Base-by-base conservation (phyloP, 1,140 invertebrate genomes). In the Drosophila orena region DNA sequence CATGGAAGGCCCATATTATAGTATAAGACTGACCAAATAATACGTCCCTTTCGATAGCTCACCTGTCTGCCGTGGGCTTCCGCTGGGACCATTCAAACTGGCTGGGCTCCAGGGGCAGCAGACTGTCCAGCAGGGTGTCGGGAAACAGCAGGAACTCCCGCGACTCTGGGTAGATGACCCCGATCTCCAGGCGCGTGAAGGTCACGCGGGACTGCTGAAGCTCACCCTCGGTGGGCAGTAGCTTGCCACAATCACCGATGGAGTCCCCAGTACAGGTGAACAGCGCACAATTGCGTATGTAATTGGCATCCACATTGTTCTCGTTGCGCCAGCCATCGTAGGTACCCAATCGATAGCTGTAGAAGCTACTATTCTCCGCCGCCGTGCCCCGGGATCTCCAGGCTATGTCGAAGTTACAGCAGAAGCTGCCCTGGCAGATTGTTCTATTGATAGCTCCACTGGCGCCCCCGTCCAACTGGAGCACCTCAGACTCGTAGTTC, bases 301-400 rank as follows among this genome's bases (percentile, higher is more conserved):
- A 78, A 24, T 91, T 91, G 4, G 22, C 27, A 4, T 85, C 75
- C 15, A 69, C 72, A 0, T 20, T 14, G 6, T 68, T 54, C 52
- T 91, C 81, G 20, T 78, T 65, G 1, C 91, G 74, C 66, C 70
- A 70, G 6, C 90, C 90, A 46, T 92, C 79, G 43, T 71, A 92
- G 30, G 68, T 62, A 5, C 58, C 88, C 55, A 91, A 15, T 0
- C 91, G 79, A 47, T 90, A 91, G 38, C 34, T 66, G 14, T 80
- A 79, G 35, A 54, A 53, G 4, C 22, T 61, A 7, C 15, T 11
- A 5, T 22, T 4, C 34, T 2, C 24, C 8, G 14, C 3, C 5
- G 3, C 7, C 38, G 7, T 4, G 7, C 8, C 60, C 7, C 30
- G 2, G 4, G 38, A 42, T 1, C 30, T 43, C 74, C 77, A 88